Evolutionary conservation across 2,888 invertebrate species (phyloP), one percentile per base, ranked within the genome.

Genomic region (Phortica okadai): DNA sequence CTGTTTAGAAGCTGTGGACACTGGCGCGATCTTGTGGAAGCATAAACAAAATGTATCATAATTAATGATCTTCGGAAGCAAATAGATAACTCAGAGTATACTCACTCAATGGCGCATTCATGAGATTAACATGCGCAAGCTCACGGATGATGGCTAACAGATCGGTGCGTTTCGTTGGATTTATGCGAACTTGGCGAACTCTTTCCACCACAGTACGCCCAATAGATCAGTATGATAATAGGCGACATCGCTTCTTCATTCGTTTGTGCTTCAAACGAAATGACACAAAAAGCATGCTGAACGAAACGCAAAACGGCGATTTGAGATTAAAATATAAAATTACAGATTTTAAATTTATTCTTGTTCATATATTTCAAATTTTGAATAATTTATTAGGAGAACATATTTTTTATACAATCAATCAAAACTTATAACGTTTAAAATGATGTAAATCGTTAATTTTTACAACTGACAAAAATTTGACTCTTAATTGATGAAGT

Each of bases 131-230:
- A 42, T 85, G 84, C 62, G 86, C 73, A 77, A 88, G 83, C 76
- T 87, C 86, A 6, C 85, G 77, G 5, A 89, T 77, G 6, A 90
- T 84, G n/a, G 84, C 81, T 41, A 90, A 64, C 0, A 90, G 74
- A 45, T 87, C 84, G 8, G 77, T 77, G 0, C 87, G 81, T 56
- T 88, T 84, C 0, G 83, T 74, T 0, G 80, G 77, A 44, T 76
- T 75, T 6, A 76, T 69, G 1, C 72, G 77, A 3, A 76, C 8
- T n/a, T 59, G 54, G 2, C 50, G 42, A 14, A 56, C 74, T 82
- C 83, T 6, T 79, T 76, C 14, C 82, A 80, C 84, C 86, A 88
- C 10, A 86, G 64, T 72, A 81, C 82, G 3, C 84, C 88, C 45
- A 80, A 6, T 87, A 84, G 6, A 90, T 69, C 2, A 90, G 58